Percentiles rank a stretch among this genome's conserved stretches.
These are phyloP conservation scores for Piaya cayana DNA, from an alignment of 2,113 vertebrate species.

Conservation along the genomic window DNA sequence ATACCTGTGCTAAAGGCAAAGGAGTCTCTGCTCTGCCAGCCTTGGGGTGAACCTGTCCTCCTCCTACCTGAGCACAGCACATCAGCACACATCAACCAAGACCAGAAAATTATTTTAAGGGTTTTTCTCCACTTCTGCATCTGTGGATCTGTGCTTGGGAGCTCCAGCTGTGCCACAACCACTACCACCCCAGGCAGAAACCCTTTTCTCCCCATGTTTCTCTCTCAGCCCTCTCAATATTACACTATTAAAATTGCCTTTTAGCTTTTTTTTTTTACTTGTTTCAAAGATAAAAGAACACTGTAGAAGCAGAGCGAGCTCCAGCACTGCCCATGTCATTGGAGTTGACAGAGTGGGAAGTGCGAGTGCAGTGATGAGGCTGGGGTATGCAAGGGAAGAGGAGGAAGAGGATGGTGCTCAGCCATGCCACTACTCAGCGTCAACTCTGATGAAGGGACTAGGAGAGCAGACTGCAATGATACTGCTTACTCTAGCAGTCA, in stretches of 20 bases:
- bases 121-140: background rate
- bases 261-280: background rate
- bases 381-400: background rate
- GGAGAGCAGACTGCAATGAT: background rate
- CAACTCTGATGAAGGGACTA: background rate
- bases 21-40: background rate
- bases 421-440: background rate
- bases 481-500: background rate
- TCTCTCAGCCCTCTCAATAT: background rate
- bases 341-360: slow-evolving; percentile 13
- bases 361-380: background rate
- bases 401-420: background rate
- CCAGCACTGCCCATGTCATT: slow-evolving; percentile 16
- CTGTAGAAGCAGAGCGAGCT: background rate
- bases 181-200: background rate
- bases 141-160: fast-evolving
- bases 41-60: background rate
- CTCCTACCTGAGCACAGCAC: background rate
- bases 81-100: background rate
- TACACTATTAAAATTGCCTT: slow-evolving; percentile 35
- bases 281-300: slow-evolving; percentile 17
- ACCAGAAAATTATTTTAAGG: background rate
- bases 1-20: background rate
- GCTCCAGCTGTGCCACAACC: background rate
- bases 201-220: background rate